Conservation (phyloP, 23 tunicate species). For the Diplosoma virens region DNA sequence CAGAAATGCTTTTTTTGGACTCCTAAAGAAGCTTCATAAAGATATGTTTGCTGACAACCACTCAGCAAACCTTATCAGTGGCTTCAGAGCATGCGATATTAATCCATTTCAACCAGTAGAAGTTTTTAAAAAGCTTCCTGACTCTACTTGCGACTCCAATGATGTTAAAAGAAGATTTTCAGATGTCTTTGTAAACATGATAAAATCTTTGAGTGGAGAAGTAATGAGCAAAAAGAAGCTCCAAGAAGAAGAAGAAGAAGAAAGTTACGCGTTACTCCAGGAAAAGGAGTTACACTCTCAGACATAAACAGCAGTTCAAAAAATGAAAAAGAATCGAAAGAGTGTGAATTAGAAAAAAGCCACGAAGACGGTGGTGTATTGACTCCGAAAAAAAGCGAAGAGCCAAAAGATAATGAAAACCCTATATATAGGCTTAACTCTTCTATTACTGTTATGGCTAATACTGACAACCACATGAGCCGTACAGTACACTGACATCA, state of each 20-base stretch:
- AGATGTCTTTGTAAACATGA: neutral
- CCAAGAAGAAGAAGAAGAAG: neutral
- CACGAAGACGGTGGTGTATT: too few species aligned
- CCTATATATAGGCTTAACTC: too few species aligned
- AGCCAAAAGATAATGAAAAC: too few species aligned
- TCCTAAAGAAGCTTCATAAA: neutral
- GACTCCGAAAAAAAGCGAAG: too few species aligned
- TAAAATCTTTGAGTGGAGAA: conserved; percentile 18
- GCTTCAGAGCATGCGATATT: conserved; percentile 7
- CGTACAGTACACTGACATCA: too few species aligned
- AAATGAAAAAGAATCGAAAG: too few species aligned
- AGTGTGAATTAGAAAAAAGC: too few species aligned
- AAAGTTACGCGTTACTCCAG: neutral
- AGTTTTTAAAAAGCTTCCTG: conserved; percentile 15
- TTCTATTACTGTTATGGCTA: too few species aligned
- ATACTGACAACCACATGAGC: neutral
- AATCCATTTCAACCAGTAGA: neutral
- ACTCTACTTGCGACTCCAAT: neutral
- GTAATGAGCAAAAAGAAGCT: neutral
- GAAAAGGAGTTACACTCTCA: neutral
- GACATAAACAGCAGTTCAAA: neutral
- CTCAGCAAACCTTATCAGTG: conserved; percentile 10
- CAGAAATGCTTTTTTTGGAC: neutral
- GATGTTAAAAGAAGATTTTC: neutral
- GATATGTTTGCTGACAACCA: neutral